Evolutionary conservation across 2,888 invertebrate genomes (phyloP), one percentile per base, ranked within the genome.

Genomic region (Dastarcus helophoroides): DNA sequence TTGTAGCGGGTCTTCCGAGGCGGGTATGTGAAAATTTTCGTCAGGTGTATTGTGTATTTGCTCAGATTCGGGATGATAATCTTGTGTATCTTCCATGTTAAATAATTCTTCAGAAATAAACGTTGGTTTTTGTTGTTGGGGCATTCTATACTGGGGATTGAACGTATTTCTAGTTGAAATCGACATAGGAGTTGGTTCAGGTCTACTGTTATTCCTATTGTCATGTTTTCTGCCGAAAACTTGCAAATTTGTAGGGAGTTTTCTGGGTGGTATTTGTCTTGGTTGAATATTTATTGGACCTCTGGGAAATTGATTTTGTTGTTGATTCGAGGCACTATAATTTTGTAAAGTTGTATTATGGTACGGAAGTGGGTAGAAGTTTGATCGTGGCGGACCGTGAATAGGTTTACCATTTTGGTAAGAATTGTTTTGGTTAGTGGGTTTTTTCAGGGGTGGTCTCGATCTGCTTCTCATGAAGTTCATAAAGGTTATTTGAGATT

Each of bases 401-500:
- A n/a, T n/a, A n/a, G n/a, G n/a, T n/a, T n/a, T n/a, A n/a, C n/a
- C n/a, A n/a, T n/a, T n/a, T n/a, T n/a, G n/a, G n/a, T n/a, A n/a
- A n/a, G n/a, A n/a, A n/a, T n/a, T n/a, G n/a, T n/a, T n/a, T n/a
- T n/a, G n/a, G n/a, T n/a, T n/a, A n/a, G n/a, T n/a, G n/a, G n/a
- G n/a, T n/a, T n/a, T n/a, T n/a, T n/a, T n/a, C n/a, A n/a, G n/a
- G n/a, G n/a, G n/a, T n/a, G n/a, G n/a, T n/a, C n/a, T n/a, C n/a
- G n/a, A 23, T 23, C 5, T 8, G 24, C 11, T 22, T 25, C 21
- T 5, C 9, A 30, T 30, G 27, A 30, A 30, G 13, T 33, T 35
- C 33, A 37, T 38, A 10, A 33, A 40, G 12, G 13, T 32, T 4
- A 39, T 22, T 29, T 39, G 35, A 2, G 39, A n/a, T 34, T 35